phyloP scores from a whole-genome alignment of 1,140 invertebrate genomes.

The Cyphomyrmex costatus region DNA sequence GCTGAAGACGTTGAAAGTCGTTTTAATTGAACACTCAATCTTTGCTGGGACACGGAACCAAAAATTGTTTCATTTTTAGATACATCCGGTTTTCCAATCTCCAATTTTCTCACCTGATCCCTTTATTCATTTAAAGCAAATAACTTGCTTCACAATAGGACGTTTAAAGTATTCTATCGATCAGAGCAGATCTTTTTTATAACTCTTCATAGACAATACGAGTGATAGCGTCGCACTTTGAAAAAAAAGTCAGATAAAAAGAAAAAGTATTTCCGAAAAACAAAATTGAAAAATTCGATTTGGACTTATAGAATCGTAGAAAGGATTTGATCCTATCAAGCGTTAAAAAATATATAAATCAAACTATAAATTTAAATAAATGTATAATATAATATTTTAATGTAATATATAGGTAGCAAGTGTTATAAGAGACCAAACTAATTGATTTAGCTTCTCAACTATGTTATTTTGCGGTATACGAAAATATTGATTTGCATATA shows the following conservation, averaged over 20 bases:
- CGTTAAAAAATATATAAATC: background rate
- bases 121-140: conserved; percentile 5
- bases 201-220: conserved; percentile 1
- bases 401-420: background rate
- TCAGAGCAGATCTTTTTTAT: conserved; percentile 27
- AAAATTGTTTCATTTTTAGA: conserved; percentile 52
- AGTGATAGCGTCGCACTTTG: conserved; percentile 4
- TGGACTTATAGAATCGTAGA: background rate
- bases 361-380: background rate
- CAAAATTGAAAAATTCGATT: conserved; percentile 12
- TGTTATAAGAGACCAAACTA: background rate
- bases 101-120: conserved; percentile 36
- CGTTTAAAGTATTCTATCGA: conserved; percentile 6
- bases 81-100: conserved; percentile 19
- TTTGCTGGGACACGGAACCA: background rate
- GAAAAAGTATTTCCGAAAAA: background rate
- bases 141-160: conserved; percentile 41
- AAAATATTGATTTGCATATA: background rate
- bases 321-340: background rate
- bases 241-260: background rate
- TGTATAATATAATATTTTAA: background rate
- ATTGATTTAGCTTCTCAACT: background rate
- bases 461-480: background rate
- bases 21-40: conserved; percentile 42
- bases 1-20: background rate